Evolutionary conservation across 2,797 vertebrate species (phyloP), one percentile per base, ranked within the genome.

Genomic region (Bufotes viridis): DNA sequence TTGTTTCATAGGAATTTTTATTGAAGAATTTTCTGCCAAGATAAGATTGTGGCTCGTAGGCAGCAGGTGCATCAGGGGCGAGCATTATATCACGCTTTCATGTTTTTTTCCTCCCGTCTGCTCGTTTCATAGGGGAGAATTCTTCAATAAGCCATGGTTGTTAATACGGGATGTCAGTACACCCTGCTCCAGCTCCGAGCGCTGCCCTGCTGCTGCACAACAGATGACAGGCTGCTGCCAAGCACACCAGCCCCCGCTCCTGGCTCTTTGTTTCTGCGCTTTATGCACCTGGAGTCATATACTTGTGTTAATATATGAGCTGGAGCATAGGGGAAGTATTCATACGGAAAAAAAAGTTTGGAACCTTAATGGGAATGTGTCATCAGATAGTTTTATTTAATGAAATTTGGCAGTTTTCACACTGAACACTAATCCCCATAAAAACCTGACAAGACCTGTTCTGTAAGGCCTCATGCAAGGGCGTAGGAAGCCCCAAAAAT

Each of bases 221-320:
- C 87, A 81, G 85, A 85, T 85, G 87, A 78, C 76, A 15, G 18
- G 60, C 76, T 26, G 67, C 78, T 81, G 82, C 78, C 82, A 65
- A 72, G 14, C n/a, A 57, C 18, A 65, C 55, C 51, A 74, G n/a
- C 60, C 72, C 65, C 76, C 55, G 83, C 83, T 85, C 78, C 17
- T 85, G 83, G 69, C 82, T 88, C 34, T 85, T 85, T 88, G 78
- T 67, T 81, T 88, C 55, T 82, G 79, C 55, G 14, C 67, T 72
- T 60, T 81, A 72, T 81, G 15, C 63, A 69, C 53, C 57, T 80
- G 65, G 65, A 70, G 72, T 60, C 26, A 26, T 61, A 55, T 4
- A 4, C 22, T 51, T n/a, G 75, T 24, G 58, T 61, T 58, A 81
- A 83, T 55, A 76, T 24, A 83, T 18, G 63, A 7, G 29, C 75